Evolutionary conservation across 2,888 invertebrate species (phyloP).

Genomic region (Eudasyphora cyanicolor): DNA sequence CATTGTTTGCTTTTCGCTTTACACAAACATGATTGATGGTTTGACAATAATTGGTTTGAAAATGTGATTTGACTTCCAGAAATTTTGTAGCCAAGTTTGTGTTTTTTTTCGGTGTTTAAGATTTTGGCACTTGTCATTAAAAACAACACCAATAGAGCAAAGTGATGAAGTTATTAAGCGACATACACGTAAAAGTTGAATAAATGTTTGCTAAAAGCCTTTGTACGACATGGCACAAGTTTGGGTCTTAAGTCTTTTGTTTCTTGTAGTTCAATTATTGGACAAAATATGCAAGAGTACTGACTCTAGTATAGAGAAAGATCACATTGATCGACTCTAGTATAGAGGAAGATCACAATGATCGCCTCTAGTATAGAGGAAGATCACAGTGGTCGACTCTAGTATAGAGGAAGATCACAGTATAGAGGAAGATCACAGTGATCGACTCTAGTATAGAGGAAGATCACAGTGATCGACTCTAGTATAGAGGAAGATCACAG

Average conservation of each 20-base stretch:
- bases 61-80: slow-evolving; percentile 24
- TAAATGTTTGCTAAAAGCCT: background rate
- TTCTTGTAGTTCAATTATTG: no score
- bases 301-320: no score
- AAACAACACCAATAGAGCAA: background rate
- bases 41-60: background rate
- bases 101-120: background rate
- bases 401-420: no score
- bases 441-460: no score
- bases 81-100: background rate
- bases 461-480: no score
- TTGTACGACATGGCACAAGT: background rate
- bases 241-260: slow-evolving; percentile 23
- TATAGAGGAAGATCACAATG: no score
- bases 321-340: no score
- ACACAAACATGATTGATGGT: slow-evolving; percentile 40
- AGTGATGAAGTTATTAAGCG: slow-evolving; percentile 16
- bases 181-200: background rate
- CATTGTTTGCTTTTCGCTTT: background rate
- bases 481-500: no score
- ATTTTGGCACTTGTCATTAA: background rate
- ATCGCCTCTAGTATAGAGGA: no score
- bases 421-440: no score
- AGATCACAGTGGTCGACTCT: no score
- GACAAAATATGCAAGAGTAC: no score